A percentile compares a stretch with the other conserved stretches of the same genome.
Conservation (phyloP, 2,113 vertebrate species). For the Misgurnus mizolepis region DNA sequence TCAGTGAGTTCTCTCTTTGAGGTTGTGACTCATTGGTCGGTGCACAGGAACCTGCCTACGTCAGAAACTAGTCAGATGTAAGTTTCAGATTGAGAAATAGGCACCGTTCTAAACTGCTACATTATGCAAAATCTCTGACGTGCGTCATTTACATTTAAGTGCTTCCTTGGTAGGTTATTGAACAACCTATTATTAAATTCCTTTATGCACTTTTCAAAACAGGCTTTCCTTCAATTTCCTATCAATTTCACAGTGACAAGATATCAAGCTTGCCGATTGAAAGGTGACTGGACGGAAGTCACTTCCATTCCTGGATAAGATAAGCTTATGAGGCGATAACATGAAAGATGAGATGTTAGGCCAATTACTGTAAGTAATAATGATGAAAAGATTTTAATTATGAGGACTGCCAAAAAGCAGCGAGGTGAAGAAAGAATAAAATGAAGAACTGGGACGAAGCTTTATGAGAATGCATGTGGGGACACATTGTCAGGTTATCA, state of each 20-base stretch:
- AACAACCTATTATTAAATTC: not conserved
- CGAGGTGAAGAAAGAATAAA: not conserved
- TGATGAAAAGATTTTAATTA: conserved; percentile 23
- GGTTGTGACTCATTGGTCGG: conserved; percentile 64
- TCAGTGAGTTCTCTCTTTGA: conserved; percentile 23
- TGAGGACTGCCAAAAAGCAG: conserved; percentile 1
- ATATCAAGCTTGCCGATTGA: not conserved
- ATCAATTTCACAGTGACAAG: not conserved
- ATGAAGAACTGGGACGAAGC: not conserved
- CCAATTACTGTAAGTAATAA: conserved; percentile 24
- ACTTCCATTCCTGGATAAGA: not conserved
- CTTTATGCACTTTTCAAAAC: not conserved
- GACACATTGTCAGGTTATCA: conserved; percentile 34
- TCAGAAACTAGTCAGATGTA: conserved; percentile 66
- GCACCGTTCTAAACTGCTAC: conserved; percentile 36
- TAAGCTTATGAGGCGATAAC: not conserved
- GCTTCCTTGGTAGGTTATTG: not conserved
- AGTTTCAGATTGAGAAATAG: conserved; percentile 54
- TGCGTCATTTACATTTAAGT: not conserved
- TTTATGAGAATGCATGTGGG: conserved; percentile 28
- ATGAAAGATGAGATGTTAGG: conserved; percentile 13
- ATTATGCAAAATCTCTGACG: conserved; percentile 41
- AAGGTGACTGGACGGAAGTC: not conserved
- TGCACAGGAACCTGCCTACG: conserved; percentile 52
- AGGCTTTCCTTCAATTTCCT: not conserved